phyloP scores from a whole-genome alignment of 2,888 invertebrate genomes.

The Tethea ocularis region DNA sequence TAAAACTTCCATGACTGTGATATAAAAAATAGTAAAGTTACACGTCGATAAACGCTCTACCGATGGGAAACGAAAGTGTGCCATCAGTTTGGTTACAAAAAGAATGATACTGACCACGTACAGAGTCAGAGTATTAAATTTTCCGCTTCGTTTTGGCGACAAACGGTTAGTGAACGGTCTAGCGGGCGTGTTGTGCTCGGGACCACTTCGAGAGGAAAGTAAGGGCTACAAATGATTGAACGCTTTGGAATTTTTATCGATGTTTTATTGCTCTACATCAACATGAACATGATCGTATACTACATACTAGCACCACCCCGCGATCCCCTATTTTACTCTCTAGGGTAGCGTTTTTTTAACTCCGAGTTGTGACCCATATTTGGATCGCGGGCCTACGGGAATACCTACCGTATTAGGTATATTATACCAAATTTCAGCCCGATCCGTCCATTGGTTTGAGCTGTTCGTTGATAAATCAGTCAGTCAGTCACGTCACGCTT shows the following conservation, averaged over 20 bases:
- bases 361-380: too few species aligned
- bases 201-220: slow-evolving; percentile 1
- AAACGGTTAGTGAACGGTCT: slow-evolving; percentile 69
- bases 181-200: slow-evolving; percentile 33
- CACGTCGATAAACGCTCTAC: slow-evolving; percentile 44
- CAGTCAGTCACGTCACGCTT: too few species aligned
- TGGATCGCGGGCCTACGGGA: too few species aligned
- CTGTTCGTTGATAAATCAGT: too few species aligned
- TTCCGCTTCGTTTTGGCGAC: slow-evolving; percentile 76
- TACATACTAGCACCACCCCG: too few species aligned
- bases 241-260: background rate
- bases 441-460: too few species aligned
- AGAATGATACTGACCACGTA: slow-evolving; percentile 75
- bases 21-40: slow-evolving; percentile 46
- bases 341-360: too few species aligned
- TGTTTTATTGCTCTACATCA: background rate
- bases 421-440: too few species aligned
- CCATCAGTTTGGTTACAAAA: slow-evolving; percentile 63
- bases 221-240: background rate
- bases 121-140: slow-evolving; percentile 74
- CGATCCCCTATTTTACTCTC: too few species aligned
- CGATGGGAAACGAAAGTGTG: slow-evolving; percentile 71
- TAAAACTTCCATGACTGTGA: slow-evolving; percentile 51
- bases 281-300: background rate
- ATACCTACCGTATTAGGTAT: too few species aligned